Conservation (phyloP, 2,113 vertebrate genomes). For the Cathartes aura region DNA sequence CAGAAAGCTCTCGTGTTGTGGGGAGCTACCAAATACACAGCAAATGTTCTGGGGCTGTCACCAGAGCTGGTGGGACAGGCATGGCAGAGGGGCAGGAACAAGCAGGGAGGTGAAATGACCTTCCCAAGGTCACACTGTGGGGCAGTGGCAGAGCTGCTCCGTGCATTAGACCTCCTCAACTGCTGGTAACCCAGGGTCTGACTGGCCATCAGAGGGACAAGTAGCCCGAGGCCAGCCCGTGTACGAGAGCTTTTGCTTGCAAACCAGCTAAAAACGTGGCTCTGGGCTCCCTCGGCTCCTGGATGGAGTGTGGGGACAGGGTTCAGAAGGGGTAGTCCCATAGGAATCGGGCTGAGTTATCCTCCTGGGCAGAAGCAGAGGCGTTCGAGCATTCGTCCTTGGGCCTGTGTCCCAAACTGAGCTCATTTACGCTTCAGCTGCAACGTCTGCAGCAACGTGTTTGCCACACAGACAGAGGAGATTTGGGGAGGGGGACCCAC, state of each 20-base stretch:
- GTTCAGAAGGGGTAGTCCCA: neutral
- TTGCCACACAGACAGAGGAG: accelerated
- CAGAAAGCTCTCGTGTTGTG: neutral
- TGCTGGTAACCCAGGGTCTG: neutral
- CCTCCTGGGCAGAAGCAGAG: neutral
- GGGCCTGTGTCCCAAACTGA: neutral
- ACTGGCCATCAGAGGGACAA: neutral
- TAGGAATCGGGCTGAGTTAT: neutral
- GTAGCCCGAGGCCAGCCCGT: accelerated
- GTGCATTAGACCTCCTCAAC: accelerated
- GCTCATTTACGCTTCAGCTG: neutral
- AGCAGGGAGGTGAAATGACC: neutral
- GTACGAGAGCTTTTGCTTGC: accelerated
- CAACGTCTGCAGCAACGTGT: neutral
- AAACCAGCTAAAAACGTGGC: accelerated
- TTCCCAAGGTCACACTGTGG: neutral
- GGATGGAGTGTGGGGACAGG: accelerated
- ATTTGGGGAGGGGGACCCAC: neutral
- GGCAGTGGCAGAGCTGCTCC: accelerated
- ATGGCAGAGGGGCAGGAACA: neutral
- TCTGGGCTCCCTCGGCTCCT: neutral
- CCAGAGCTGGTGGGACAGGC: neutral
- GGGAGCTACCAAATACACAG: neutral
- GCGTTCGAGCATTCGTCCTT: accelerated
- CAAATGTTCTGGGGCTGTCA: neutral